These are phyloP conservation scores for Dryocosmus kuriphilus DNA, from an alignment of 2,888 invertebrate genomes.

Conservation along the genomic window DNA sequence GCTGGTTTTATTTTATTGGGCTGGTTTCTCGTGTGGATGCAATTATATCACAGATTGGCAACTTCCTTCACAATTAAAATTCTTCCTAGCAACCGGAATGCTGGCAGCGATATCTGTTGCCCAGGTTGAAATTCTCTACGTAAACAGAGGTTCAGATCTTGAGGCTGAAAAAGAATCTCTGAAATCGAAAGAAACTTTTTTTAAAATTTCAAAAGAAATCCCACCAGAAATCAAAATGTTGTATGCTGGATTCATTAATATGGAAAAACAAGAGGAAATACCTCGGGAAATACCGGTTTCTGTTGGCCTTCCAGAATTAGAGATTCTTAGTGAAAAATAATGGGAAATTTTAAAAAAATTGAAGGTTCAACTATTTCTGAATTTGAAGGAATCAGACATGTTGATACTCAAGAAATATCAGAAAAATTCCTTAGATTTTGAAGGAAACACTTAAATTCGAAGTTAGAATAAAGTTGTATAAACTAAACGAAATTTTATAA, in stretches of 20 bases:
- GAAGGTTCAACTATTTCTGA: background rate
- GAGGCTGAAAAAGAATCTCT: background rate
- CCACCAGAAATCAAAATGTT: background rate
- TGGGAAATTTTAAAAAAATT: background rate
- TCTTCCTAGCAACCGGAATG: background rate
- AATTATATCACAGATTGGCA: background rate
- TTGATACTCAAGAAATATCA: background rate
- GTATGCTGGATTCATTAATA: slow-evolving; percentile 8
- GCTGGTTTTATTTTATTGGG: slow-evolving; percentile 78
- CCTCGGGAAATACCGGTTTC: background rate
- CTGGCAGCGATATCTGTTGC: background rate
- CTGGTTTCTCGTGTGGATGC: background rate
- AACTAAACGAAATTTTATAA: background rate
- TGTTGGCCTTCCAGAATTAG: background rate
- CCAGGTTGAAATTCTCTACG: background rate
- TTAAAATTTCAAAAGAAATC: background rate
- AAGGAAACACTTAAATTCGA: background rate
- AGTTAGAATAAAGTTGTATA: slow-evolving; percentile 7
- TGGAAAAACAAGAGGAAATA: background rate
- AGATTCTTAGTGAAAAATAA: background rate
- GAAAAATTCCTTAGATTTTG: background rate
- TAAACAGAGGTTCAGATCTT: background rate
- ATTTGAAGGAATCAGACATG: background rate
- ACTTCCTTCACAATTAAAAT: background rate
- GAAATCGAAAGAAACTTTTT: background rate